Evolutionary conservation across 2,888 invertebrate genomes (phyloP).

Genomic region (Calameuta idolon): DNA sequence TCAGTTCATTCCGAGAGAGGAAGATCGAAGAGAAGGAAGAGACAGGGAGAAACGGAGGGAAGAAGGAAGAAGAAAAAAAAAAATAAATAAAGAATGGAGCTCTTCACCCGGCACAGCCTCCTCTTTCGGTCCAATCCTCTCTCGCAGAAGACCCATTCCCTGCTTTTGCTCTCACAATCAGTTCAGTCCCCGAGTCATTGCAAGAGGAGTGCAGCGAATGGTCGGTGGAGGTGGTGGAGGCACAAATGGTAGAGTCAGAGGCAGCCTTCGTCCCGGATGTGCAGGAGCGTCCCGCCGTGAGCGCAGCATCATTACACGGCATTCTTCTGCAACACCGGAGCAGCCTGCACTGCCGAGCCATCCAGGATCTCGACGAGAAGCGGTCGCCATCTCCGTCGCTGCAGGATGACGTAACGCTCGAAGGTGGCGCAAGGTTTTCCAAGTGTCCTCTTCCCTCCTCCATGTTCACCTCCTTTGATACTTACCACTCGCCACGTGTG

Average conservation of each 20-base stretch:
- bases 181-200: background rate
- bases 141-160: slow-evolving; percentile 57
- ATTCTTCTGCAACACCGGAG: slow-evolving; percentile 19
- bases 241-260: background rate
- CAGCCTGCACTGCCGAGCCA: background rate
- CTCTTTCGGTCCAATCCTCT: slow-evolving; percentile 66
- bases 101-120: slow-evolving; percentile 30
- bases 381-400: background rate
- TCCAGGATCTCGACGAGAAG: slow-evolving; percentile 17
- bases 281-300: slow-evolving; percentile 29
- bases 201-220: slow-evolving; percentile 5
- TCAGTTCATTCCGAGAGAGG: slow-evolving; percentile 14
- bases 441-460: background rate
- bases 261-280: slow-evolving; percentile 46
- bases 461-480: background rate
- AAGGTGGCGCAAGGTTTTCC: background rate
- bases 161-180: slow-evolving; percentile 54
- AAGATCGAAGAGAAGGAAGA: slow-evolving; percentile 14
- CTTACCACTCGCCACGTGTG: background rate
- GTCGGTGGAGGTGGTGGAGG: background rate
- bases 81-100: slow-evolving; percentile 36
- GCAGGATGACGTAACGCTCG: slow-evolving; percentile 34
- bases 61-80: slow-evolving; percentile 16
- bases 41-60: slow-evolving; percentile 10
- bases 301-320: slow-evolving; percentile 27